A percentile compares a stretch with the other conserved stretches of the same genome.
These are phyloP conservation scores for Clusia tigrina DNA, from an alignment of 2,888 invertebrate genomes.

Conservation along the genomic window DNA sequence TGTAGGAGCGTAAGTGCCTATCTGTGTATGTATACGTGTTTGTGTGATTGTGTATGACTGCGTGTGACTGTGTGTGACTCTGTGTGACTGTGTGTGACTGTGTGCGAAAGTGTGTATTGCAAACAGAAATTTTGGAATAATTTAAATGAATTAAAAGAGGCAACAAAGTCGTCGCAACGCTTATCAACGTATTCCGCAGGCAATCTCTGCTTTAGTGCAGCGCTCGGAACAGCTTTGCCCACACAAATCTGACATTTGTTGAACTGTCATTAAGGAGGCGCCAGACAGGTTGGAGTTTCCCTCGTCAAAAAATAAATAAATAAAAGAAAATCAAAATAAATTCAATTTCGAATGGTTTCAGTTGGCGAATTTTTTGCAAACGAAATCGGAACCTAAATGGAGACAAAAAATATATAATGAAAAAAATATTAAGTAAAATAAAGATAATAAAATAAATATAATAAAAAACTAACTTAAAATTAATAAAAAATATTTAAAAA, in stretches of 20 bases:
- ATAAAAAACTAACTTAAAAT: too few species aligned
- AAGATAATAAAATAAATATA: too few species aligned
- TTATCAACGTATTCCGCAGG: not conserved
- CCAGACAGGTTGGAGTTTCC: slow-evolving; percentile 8
- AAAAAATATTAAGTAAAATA: too few species aligned
- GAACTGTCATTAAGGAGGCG: slow-evolving; percentile 2
- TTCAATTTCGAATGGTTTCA: not conserved
- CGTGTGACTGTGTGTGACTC: not conserved
- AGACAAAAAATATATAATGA: too few species aligned
- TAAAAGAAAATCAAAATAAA: too few species aligned
- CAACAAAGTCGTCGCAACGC: not conserved
- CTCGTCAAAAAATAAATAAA: not conserved
- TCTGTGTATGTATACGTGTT: not conserved
- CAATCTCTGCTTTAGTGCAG: too few species aligned
- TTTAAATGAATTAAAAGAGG: not conserved
- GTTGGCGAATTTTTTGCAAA: too few species aligned
- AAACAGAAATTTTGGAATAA: not conserved
- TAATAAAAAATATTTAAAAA: too few species aligned
- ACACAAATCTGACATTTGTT: not conserved
- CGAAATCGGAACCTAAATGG: too few species aligned
- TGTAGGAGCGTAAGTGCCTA: too few species aligned
- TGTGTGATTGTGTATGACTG: not conserved
- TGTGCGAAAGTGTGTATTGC: too few species aligned
- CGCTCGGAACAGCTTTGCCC: too few species aligned
- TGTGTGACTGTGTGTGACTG: not conserved